Evolutionary conservation across 2,797 vertebrate species (phyloP), one percentile per base, ranked within the genome.

Genomic region (Tragopan temminckii): DNA sequence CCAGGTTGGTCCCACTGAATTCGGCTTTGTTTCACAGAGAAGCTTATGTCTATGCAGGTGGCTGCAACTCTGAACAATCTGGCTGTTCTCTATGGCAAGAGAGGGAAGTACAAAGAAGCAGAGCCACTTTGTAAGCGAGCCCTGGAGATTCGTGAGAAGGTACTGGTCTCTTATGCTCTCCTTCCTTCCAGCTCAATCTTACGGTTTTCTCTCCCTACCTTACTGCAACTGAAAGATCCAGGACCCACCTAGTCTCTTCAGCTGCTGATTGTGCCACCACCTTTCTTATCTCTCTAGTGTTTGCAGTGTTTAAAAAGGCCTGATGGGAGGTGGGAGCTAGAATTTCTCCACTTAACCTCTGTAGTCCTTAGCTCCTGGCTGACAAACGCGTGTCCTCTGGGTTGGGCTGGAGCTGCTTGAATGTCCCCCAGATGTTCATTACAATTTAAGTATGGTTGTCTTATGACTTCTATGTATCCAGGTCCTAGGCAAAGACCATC

Each of bases 61-160:
- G 99, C 99, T 38, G 99, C 99, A 8, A 99, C 99, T 2, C 97
- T 99, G 91, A 99, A 99, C 98, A 99, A 99, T 94, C 96, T 99
- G 98, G 99, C 99, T 10, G 99, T 99, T 91, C 98, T 99, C 61
- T 99, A 99, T 2, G 99, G 99, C 84, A 99, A 99, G 97, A 98
- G 99, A 70, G 99, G 99, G 16, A 99, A 99, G 96, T 99, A 99
- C 97, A 99, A 99, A 97, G 99, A 99, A 93, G 99, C 99, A 0
- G 99, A 99, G 94, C 99, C 99, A 0, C 97, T 99, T 94, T 99
- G 99, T 90, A 99, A 99, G 97, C 98, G 99, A 91, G 99, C 99
- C 11, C 97, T 99, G 98, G 99, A 99, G 97, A 99, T 99, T 96
- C 98, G 99, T 96, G 99, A 99, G 97, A 99, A 99, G 99, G 99